A percentile compares a stretch with the other conserved stretches of the same genome.
phyloP scores from a whole-genome alignment of 2,113 vertebrate species.

The Talpa occidentalis region DNA sequence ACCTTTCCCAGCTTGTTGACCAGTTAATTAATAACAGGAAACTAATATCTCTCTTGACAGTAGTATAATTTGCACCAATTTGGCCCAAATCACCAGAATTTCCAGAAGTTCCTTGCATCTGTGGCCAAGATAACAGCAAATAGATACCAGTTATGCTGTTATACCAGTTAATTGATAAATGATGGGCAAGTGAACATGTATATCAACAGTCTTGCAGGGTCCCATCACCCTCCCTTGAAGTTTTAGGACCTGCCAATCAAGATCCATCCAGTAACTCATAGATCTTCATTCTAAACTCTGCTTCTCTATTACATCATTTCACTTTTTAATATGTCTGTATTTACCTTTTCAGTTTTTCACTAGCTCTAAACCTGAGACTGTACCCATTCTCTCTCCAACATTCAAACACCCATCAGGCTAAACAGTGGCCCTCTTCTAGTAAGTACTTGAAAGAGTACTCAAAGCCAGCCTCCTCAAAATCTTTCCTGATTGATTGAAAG shows the following conservation, averaged over 20 bases:
- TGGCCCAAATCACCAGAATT: background rate
- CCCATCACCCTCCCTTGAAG: background rate
- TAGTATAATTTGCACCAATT: background rate
- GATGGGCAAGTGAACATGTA: background rate
- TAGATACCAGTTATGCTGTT: background rate
- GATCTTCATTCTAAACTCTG: background rate
- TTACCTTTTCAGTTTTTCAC: constrained; percentile 23
- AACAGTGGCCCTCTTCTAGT: constrained; percentile 3
- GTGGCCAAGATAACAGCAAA: background rate
- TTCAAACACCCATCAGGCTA: constrained; percentile 11
- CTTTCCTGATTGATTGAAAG: constrained; percentile 47
- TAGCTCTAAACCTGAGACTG: background rate
- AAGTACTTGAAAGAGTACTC: constrained; percentile 44
- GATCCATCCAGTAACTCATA: background rate
- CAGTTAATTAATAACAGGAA: constrained; percentile 41
- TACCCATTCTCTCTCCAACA: background rate
- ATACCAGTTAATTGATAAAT: background rate
- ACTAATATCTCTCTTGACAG: constrained; percentile 13
- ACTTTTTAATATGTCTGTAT: background rate
- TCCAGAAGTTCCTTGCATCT: constrained; percentile 20
- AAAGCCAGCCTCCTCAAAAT: constrained; percentile 54
- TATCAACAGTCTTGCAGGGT: background rate
- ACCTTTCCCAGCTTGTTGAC: background rate
- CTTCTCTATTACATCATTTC: background rate
- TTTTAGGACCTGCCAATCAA: background rate